Evolutionary conservation across 2,888 invertebrate genomes (phyloP).

Genomic region (Clivina fossor): DNA sequence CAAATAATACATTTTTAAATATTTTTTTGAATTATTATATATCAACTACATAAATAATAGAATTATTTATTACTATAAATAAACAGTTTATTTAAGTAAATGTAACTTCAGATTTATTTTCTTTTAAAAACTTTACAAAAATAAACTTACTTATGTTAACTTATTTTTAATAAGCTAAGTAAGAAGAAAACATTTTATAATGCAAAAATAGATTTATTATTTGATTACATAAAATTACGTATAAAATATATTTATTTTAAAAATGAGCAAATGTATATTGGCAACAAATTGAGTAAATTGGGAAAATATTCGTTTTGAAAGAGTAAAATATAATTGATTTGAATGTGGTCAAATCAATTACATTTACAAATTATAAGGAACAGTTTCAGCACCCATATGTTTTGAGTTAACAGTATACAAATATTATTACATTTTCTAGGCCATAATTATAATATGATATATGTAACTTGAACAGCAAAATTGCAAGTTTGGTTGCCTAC

Average conservation of each 20-base stretch:
- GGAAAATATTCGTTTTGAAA: no score
- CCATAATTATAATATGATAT: no score
- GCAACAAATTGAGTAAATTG: no score
- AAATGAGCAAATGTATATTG: conserved; percentile 19
- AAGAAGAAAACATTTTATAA: conserved; percentile 16
- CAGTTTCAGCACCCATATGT: no score
- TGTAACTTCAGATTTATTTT: conserved; percentile 15
- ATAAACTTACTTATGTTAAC: conserved; percentile 9
- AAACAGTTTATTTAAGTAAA: neutral
- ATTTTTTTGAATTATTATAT: neutral
- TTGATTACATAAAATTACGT: conserved; percentile 15
- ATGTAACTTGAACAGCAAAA: no score
- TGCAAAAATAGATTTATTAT: conserved; percentile 11
- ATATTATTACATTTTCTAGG: no score
- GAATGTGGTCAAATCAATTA: no score
- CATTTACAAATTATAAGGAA: no score
- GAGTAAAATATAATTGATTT: no score
- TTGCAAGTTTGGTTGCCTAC: no score
- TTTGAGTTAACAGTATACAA: no score
- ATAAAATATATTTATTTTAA: conserved; percentile 13
- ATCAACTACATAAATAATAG: neutral
- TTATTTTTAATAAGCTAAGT: conserved; percentile 18
- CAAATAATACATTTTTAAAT: no score
- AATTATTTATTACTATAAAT: neutral
- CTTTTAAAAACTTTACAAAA: conserved; percentile 9